Evolutionary conservation across 2,797 vertebrate species (phyloP), one percentile per base, ranked within the genome.

Genomic region (Pantherophis alleghaniensis): DNA sequence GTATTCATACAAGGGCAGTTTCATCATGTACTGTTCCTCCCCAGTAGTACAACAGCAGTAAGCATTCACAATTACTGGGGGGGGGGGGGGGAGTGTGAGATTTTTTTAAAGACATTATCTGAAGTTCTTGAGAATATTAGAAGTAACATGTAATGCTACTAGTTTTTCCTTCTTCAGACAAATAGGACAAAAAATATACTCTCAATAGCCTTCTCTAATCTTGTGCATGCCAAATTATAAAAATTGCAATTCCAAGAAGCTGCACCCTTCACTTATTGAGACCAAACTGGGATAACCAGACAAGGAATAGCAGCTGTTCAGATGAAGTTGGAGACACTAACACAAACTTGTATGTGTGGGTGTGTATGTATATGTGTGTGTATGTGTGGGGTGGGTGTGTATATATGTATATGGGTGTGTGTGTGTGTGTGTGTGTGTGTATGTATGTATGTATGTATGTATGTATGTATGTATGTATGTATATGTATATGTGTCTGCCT

Each of bases 1-100:
- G 87, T 89, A 59, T 93, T 93, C 90, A 93, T 87, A 89, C 87
- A 93, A 79, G 87, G 93, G 57, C 93, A 91, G 93, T 89, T 93
- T 86, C 69, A 93, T 89, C 90, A 53, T 4, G 24, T 91, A 86
- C 55, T 86, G 69, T 63, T 88, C 32, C 59, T 93, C 37, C 42
- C 14, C 28, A 63, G 87, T 56, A 37, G 69, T 66, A 91, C 53
- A 93, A 93, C 93, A 93, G 24, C 66, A 89, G 57, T 51, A 89
- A 91, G 90, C 59, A 61, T 86, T 89, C 87, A 56, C 87, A 91
- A 91, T 91, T 89, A 89, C 63, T 91, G 32, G 13, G 86, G 57
- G 79, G 6, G 0, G 5, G 47, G 5, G 42, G 22, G 22, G 12
- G 26, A 14, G 42, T 9, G 56, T 47, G 13, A 26, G 32, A 22